Evolutionary conservation across 2,113 vertebrate species (phyloP).

Genomic region (Coregonus clupeaformis): DNA sequence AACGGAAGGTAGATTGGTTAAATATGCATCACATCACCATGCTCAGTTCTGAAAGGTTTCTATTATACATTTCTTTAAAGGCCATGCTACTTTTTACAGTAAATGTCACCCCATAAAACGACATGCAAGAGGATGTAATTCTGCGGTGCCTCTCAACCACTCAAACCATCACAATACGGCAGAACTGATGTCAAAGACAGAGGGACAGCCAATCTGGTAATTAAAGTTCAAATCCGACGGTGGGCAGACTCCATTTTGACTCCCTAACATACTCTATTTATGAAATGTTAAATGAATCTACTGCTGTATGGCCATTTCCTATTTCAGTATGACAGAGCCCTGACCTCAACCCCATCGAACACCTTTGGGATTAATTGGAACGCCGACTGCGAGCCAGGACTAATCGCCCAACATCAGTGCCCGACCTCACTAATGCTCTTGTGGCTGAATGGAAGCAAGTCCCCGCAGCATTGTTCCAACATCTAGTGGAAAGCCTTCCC

Average conservation of each 20-base stretch:
- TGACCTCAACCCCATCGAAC: no score
- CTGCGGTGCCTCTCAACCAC: not conserved
- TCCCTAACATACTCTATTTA: not conserved
- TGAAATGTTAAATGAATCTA: not conserved
- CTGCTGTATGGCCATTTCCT: no score
- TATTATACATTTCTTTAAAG: not conserved
- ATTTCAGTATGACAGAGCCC: no score
- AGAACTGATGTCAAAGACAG: not conserved
- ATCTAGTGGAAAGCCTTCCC: no score
- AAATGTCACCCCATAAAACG: not conserved
- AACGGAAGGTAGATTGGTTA: constrained; percentile 12
- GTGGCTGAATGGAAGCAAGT: no score
- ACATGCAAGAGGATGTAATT: not conserved
- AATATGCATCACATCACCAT: constrained; percentile 46
- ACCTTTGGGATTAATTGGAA: no score
- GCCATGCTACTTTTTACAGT: not conserved
- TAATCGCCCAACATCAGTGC: no score
- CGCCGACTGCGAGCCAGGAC: no score
- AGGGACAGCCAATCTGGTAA: not conserved
- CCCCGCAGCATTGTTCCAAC: no score
- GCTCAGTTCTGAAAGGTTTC: constrained; percentile 4
- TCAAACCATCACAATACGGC: not conserved
- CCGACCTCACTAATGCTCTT: no score
- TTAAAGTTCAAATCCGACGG: not conserved
- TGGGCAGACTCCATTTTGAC: not conserved